Evolutionary conservation across 2,888 invertebrate genomes (phyloP), one percentile per base, ranked within the genome.

Genomic region (Trissoscelio sp.): DNA sequence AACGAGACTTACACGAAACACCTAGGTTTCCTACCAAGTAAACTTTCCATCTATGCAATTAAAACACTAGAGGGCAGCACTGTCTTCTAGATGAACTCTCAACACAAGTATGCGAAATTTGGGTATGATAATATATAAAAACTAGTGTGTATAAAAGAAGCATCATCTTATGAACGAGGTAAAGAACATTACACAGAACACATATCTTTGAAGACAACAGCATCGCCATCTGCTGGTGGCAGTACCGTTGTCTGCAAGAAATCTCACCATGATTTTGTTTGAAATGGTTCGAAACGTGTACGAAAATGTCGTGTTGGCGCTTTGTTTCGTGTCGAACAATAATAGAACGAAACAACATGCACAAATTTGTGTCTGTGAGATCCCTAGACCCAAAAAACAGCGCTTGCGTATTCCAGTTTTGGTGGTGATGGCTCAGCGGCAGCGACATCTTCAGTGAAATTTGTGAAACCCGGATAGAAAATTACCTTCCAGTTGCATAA

Each of bases 401-500:
- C 79, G 67, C 53, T 73, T 77, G 74, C 75, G 64, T 79, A 73
- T 72, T 75, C 80, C 64, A 74, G 31, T 74, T 83, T 79, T 81
- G 83, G 83, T 83, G 83, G 83, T 83, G 83, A 83, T 83, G 83
- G 83, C 73, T 80, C 70, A 66, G 73, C 78, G 66, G 73, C 77
- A 77, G 81, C 81, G 34, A 70, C 37, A 66, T 77, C 64, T 16
- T 62, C 48, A 14, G 57, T 62, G 55, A 64, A 22, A 55, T 46
- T 18, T 57, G 48, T 57, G 42, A 57, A 55, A n/a, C n/a, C 60
- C 75, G 67, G 53, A 60, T 12, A 60, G 75, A 67, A 58, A 64
- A 75, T 57, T 11, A 20, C 6, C 7, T 7, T n/a, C 22, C 12
- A 14, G 7, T 48, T 51, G 18, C 11, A 22, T 3, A 31, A 48